phyloP scores from a whole-genome alignment of 2,797 vertebrate species.

The Rhinoraja longicauda region DNA sequence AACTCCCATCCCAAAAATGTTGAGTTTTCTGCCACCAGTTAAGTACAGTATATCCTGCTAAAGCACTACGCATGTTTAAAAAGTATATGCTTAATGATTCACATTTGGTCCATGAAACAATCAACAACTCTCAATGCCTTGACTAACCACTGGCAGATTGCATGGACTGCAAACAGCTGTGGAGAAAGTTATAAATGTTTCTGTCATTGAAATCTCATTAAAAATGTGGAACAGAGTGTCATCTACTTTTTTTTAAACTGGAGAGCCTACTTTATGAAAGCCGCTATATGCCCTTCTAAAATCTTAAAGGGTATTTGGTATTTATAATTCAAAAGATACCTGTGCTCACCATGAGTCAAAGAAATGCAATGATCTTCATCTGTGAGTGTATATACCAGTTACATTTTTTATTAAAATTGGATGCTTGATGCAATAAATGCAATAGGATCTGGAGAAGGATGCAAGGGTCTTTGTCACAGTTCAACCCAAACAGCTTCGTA shows the following conservation, averaged over 20 bases:
- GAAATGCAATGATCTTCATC: neutral
- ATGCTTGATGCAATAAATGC: neutral
- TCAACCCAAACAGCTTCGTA: no score
- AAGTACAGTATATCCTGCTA: neutral
- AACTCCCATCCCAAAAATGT: conserved; percentile 33
- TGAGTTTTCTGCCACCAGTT: neutral
- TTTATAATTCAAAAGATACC: neutral
- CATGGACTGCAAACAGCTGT: neutral
- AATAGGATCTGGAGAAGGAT: no score
- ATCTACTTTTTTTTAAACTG: neutral
- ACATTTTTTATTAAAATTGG: no score
- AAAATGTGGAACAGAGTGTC: neutral
- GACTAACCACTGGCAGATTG: neutral
- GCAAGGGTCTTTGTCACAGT: no score
- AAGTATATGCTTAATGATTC: neutral
- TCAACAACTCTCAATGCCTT: neutral
- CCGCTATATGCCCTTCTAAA: neutral
- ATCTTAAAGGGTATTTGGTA: neutral
- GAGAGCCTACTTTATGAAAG: neutral
- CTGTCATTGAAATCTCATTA: neutral
- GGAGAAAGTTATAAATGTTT: conserved; percentile 6
- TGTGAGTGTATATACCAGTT: no score
- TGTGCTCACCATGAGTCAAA: neutral
- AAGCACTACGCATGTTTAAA: neutral
- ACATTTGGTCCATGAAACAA: conserved; percentile 26